Conservation (phyloP, 2,888 invertebrate species). For the Alitta virens region DNA sequence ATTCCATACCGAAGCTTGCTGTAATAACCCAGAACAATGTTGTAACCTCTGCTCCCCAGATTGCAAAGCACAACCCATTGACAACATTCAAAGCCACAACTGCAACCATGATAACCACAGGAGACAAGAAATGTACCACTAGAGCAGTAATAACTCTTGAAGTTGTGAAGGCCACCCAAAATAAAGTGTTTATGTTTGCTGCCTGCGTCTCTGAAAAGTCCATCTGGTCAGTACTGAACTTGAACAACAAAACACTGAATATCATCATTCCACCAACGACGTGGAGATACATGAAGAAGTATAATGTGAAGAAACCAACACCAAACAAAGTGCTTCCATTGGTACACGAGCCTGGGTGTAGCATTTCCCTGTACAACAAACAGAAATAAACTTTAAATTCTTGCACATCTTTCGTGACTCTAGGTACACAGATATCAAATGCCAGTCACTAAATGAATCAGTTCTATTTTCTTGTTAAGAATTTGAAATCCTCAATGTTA, state of each 20-base stretch:
- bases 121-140: not conserved
- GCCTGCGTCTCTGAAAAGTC: not conserved
- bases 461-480: too few species aligned
- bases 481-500: too few species aligned
- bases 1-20: slow-evolving; percentile 5
- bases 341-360: slow-evolving; percentile 5
- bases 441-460: too few species aligned
- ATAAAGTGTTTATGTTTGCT: slow-evolving; percentile 1
- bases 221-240: slow-evolving; percentile 2
- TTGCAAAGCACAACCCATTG: not conserved
- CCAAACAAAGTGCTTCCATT: slow-evolving; percentile 7
- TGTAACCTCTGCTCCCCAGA: too few species aligned
- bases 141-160: not conserved
- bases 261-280: slow-evolving; percentile 17
- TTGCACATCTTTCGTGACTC: too few species aligned
- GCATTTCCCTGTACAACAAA: too few species aligned
- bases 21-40: slow-evolving; percentile 12
- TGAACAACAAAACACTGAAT: slow-evolving; percentile 10
- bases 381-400: too few species aligned
- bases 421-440: too few species aligned
- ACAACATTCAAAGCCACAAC: not conserved
- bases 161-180: slow-evolving; percentile 14
- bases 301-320: not conserved
- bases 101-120: not conserved
- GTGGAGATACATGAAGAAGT: slow-evolving; percentile 10